Evolutionary conservation across 2,888 invertebrate genomes (phyloP).

Genomic region (Idaea dimidiata): DNA sequence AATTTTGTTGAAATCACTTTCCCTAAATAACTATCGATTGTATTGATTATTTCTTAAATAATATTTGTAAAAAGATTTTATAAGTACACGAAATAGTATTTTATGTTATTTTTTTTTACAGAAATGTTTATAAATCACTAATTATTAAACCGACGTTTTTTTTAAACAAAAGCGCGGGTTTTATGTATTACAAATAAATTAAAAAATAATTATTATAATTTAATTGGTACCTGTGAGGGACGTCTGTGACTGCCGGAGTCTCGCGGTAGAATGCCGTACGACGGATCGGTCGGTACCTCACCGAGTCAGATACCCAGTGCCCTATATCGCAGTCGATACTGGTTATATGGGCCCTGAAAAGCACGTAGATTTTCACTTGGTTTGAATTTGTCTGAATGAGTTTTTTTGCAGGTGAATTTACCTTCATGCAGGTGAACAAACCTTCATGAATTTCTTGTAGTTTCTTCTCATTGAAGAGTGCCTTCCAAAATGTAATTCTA

Average conservation of each 20-base stretch:
- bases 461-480: too few species aligned
- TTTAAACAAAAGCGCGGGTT: neutral
- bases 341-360: neutral
- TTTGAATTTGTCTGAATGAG: neutral
- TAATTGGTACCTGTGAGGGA: neutral
- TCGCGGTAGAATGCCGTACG: neutral
- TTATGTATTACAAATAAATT: neutral
- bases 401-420: too few species aligned
- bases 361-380: neutral
- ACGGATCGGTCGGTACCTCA: neutral
- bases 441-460: too few species aligned
- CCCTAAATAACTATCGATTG: too few species aligned
- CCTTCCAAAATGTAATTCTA: too few species aligned
- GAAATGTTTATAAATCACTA: too few species aligned
- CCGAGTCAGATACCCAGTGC: neutral
- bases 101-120: too few species aligned
- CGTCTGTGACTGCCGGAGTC: neutral
- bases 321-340: neutral
- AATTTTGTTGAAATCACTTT: too few species aligned
- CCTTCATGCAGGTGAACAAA: too few species aligned
- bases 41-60: too few species aligned
- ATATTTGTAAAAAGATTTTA: too few species aligned
- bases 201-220: neutral
- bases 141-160: neutral
- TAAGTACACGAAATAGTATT: too few species aligned